Conservation (phyloP, 92 coral and sea anemone species). For the Porites evermanni region DNA sequence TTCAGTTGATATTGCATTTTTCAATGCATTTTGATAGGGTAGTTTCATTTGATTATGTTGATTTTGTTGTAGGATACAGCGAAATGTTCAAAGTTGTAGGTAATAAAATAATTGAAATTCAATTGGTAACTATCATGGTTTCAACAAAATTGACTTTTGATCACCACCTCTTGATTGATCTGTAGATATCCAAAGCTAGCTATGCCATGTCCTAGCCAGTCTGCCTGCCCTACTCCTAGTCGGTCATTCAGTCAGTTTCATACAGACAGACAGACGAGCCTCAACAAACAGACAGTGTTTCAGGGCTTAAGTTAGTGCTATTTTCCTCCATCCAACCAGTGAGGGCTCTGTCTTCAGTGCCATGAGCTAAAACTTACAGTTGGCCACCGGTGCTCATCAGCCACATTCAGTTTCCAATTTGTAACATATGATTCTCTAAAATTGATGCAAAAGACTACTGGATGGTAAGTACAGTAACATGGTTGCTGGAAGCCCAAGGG, state of each 20-base stretch:
- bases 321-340: constrained; percentile 44
- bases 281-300: constrained; percentile 52
- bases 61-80: too few species aligned
- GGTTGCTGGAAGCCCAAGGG: constrained; percentile 36
- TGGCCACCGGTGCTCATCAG: constrained; percentile 50
- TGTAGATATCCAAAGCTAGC: constrained; percentile 93
- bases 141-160: constrained; percentile 65
- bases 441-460: constrained; percentile 40
- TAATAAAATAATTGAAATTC: background rate
- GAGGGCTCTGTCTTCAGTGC: constrained; percentile 47
- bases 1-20: background rate
- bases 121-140: constrained; percentile 12
- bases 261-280: constrained; percentile 38
- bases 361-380: constrained; percentile 43
- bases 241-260: constrained; percentile 71
- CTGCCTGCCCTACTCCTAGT: constrained; percentile 80
- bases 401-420: constrained; percentile 52
- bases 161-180: constrained; percentile 92
- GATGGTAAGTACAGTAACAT: constrained; percentile 28
- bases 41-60: too few species aligned
- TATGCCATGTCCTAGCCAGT: constrained; percentile 84
- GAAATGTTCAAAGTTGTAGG: background rate
- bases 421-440: constrained; percentile 47
- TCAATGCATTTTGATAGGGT: background rate
- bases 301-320: constrained; percentile 49